Conservation (phyloP, 2,888 invertebrate species). For the Dorcus parallelipipedus region DNA sequence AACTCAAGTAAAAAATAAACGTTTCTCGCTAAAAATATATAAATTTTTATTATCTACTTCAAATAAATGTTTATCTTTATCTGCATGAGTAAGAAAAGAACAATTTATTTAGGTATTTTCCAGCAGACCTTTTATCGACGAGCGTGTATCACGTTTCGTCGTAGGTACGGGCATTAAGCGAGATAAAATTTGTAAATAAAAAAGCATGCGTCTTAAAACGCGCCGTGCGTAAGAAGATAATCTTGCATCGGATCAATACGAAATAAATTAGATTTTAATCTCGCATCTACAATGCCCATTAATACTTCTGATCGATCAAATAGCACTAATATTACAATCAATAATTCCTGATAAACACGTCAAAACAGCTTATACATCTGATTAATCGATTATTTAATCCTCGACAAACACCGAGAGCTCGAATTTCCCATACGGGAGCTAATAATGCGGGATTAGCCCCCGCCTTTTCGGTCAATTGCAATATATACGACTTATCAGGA, state of each 20-base stretch:
- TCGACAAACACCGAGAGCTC: slow-evolving; percentile 10
- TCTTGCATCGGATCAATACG: slow-evolving; percentile 8
- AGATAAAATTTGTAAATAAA: background rate
- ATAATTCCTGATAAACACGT: slow-evolving; percentile 22
- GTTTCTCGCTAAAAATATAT: too few species aligned
- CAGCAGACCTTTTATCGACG: background rate
- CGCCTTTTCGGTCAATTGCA: slow-evolving; percentile 7
- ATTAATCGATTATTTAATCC: slow-evolving; percentile 21
- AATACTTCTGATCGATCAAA: slow-evolving; percentile 20
- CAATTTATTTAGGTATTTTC: background rate
- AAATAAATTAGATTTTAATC: slow-evolving; percentile 19
- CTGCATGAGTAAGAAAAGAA: background rate
- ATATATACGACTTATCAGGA: slow-evolving; percentile 1
- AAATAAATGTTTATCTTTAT: background rate
- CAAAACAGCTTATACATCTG: slow-evolving; percentile 20
- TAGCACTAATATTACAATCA: slow-evolving; percentile 20
- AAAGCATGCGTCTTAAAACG: background rate
- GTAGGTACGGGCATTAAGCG: background rate
- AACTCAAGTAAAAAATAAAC: too few species aligned
- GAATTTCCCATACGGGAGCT: slow-evolving; percentile 11
- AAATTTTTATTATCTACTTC: background rate
- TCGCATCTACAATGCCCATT: slow-evolving; percentile 15
- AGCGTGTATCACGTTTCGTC: background rate
- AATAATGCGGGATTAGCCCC: slow-evolving; percentile 1
- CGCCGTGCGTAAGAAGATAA: slow-evolving; percentile 6